These are phyloP conservation scores for Ellobium chinense DNA, from an alignment of 2,888 invertebrate species.

Conservation along the genomic window DNA sequence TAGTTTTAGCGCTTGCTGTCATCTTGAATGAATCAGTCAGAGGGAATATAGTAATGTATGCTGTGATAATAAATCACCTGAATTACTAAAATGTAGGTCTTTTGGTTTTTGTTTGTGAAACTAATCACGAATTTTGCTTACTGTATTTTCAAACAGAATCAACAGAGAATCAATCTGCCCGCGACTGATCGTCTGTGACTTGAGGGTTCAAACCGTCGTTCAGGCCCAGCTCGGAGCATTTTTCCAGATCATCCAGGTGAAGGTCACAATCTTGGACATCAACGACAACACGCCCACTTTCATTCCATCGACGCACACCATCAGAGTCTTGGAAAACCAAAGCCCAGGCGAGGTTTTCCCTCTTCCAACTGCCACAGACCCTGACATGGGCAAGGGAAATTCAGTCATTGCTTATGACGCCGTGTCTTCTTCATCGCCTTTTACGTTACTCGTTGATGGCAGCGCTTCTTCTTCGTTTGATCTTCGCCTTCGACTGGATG, in stretches of 20 bases:
- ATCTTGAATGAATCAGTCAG: too few species aligned
- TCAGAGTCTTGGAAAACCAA: constrained; percentile 43
- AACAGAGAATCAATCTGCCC: constrained; percentile 53
- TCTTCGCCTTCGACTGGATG: constrained; percentile 61
- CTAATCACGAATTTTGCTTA: not conserved
- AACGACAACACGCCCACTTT: constrained; percentile 67
- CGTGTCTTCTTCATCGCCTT: constrained; percentile 52
- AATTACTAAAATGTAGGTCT: too few species aligned
- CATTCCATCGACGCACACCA: constrained; percentile 18
- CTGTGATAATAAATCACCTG: not conserved
- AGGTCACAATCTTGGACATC: constrained; percentile 59
- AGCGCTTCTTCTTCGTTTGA: constrained; percentile 57
- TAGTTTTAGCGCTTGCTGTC: too few species aligned
- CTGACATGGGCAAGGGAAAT: constrained; percentile 62
- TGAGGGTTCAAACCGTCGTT: constrained; percentile 53
- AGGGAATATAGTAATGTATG: not conserved
- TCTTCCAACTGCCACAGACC: constrained; percentile 59
- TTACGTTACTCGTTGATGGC: constrained; percentile 82
- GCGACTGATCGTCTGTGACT: constrained; percentile 43
- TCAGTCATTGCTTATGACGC: constrained; percentile 60
- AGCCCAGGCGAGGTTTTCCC: constrained; percentile 28
- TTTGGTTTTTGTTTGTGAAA: not conserved
- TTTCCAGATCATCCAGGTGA: constrained; percentile 82
- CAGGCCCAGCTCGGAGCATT: constrained; percentile 59
- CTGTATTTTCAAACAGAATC: constrained; percentile 19